Conservation (phyloP, 2,113 vertebrate genomes). For the Solenodon paradoxus region DNA sequence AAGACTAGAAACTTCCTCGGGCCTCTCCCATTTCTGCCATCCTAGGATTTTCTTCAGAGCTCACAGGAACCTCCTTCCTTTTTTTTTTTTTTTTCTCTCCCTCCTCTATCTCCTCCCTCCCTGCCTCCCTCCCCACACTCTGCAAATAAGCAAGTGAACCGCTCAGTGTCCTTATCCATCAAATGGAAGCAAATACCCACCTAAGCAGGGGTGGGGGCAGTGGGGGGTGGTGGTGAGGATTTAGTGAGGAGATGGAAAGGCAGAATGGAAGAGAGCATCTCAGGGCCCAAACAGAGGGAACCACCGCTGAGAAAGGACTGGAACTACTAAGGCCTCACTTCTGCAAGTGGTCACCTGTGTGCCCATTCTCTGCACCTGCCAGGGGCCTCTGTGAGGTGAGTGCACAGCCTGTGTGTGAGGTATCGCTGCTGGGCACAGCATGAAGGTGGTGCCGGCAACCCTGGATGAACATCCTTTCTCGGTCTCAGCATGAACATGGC, state of each 20-base stretch:
- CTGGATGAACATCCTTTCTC: neutral
- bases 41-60: neutral
- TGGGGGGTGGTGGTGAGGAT: neutral
- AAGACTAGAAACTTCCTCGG: neutral
- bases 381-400: neutral
- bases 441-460: neutral
- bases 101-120: too few species aligned
- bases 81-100: too few species aligned
- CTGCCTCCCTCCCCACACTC: neutral
- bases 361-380: neutral
- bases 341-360: neutral
- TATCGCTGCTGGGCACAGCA: fast-evolving
- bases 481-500: fast-evolving
- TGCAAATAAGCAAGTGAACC: neutral
- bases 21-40: too few species aligned
- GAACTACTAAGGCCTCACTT: neutral
- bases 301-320: neutral
- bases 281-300: neutral
- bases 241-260: neutral
- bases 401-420: neutral
- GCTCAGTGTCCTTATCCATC: neutral
- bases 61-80: neutral
- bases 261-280: neutral
- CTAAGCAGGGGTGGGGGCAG: too few species aligned
- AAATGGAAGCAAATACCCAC: neutral